Evolutionary conservation across 2,888 invertebrate genomes (phyloP), one percentile per base, ranked within the genome.

Genomic region (Gastracanthus pulcherrimus): DNA sequence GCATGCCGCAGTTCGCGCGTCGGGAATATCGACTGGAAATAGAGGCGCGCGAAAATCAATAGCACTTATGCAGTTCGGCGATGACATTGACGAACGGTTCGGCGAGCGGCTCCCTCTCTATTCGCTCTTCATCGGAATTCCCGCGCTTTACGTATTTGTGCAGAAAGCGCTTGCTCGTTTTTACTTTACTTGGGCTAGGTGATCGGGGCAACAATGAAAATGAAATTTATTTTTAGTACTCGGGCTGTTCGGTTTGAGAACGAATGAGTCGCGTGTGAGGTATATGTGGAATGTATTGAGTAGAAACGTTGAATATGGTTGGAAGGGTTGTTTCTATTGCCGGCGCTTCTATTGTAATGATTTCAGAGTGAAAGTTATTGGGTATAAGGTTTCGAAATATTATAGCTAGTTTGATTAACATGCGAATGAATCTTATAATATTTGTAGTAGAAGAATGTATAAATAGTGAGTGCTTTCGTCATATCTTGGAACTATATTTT

Each of bases 21-120:
- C 5, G 23, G 36, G 34, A 62, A 48, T 74, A 74, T 74, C 62
- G 62, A 74, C 62, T 51, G 74, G 64, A 13, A 75, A 45, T 34
- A 23, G 74, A 75, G 64, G 64, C 31, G 64, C n/a, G n/a, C 7
- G 34, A 31, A 67, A 76, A 67, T 76, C 76, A 67, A 67, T 67
- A 76, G 41, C 41, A 41, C 76, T 76, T 55, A 19, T 41, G 76
- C 76, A 76, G 60, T 41, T 41, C 34, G 34, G 26, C 66, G 38
- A 76, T 76, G 67, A 67, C 76, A 67, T 67, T 66, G 76, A 75
- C 45, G 19, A 29, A 60, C 64, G 11, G 19, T 29, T 31, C 29
- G 31, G 41, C 16, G 11, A 2, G 13, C 7, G 13, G 13, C 45
- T 13, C 45, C 45, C 45, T 45, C 45, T n/a, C 11, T 3, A 45